These are phyloP conservation scores for Stegastes partitus DNA, from an alignment of 2,113 vertebrate species.

Conservation along the genomic window DNA sequence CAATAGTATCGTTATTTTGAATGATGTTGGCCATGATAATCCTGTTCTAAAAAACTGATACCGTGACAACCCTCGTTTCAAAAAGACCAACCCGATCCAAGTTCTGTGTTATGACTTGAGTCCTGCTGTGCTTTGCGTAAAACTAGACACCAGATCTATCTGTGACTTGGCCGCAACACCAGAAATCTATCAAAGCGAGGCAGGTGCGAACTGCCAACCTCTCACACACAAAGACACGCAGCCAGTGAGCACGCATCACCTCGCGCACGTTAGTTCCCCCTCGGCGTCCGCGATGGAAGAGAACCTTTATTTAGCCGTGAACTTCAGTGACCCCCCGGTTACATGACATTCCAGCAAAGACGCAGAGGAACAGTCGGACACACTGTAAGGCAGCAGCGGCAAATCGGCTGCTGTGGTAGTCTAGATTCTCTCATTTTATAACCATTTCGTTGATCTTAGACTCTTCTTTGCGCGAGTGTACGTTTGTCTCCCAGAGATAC, in stretches of 20 bases:
- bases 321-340: conserved; percentile 63
- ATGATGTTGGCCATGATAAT: too few species aligned
- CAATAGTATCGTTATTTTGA: too few species aligned
- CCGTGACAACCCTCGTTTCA: too few species aligned
- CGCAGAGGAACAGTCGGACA: conserved; percentile 5
- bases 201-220: not conserved
- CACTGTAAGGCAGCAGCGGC: not conserved
- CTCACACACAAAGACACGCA: too few species aligned
- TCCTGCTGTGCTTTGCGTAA: not conserved
- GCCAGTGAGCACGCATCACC: not conserved
- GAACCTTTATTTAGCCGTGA: conserved; percentile 79
- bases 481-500: not conserved
- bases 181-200: not conserved
- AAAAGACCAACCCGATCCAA: not conserved
- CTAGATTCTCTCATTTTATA: conserved; percentile 28
- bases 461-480: too few species aligned
- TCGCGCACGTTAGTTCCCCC: not conserved
- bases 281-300: conserved; percentile 29
- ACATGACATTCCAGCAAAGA: conserved; percentile 36
- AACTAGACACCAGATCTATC: not conserved
- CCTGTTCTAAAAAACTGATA: too few species aligned
- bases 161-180: not conserved
- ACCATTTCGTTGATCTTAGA: too few species aligned
- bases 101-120: conserved; percentile 7
- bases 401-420: conserved; percentile 32